Conservation (phyloP, 2,888 invertebrate species). For the Pristionchus mayeri region DNA sequence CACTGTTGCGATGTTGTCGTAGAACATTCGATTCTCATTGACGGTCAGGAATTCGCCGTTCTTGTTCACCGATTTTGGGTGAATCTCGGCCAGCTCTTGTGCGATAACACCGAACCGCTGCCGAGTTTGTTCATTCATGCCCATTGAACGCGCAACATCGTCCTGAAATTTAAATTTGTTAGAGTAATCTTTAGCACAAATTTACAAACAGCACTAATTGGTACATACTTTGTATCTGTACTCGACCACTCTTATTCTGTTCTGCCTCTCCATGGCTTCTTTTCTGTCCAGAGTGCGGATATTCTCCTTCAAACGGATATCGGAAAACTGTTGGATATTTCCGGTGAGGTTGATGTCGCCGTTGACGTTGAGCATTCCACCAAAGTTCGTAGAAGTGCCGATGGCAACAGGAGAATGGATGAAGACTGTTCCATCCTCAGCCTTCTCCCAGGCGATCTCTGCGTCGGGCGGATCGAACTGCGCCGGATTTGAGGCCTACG, state of each 20-base stretch:
- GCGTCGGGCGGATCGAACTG: slow-evolving; percentile 95
- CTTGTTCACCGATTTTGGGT: slow-evolving; percentile 92
- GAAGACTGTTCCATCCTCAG: slow-evolving; percentile 89
- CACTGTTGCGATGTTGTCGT: slow-evolving; percentile 98
- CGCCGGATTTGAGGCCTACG: slow-evolving; percentile 96
- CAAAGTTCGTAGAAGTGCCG: slow-evolving; percentile 84
- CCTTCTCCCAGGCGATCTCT: slow-evolving; percentile 92
- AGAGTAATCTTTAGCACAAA: not conserved
- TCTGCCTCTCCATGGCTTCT: slow-evolving; percentile 91
- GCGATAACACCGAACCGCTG: slow-evolving; percentile 84
- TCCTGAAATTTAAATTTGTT: slow-evolving; percentile 73
- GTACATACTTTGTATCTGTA: slow-evolving; percentile 80
- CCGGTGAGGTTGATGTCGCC: slow-evolving; percentile 90
- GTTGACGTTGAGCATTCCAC: slow-evolving; percentile 88
- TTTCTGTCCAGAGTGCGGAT: slow-evolving; percentile 89
- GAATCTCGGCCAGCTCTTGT: slow-evolving; percentile 84
- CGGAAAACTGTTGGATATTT: slow-evolving; percentile 83
- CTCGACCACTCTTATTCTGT: slow-evolving; percentile 90
- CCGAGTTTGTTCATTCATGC: slow-evolving; percentile 83
- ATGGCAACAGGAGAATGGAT: slow-evolving; percentile 92
- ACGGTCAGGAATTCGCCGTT: slow-evolving; percentile 96
- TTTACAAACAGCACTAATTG: no score
- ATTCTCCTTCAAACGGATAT: slow-evolving; percentile 91
- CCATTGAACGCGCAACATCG: slow-evolving; percentile 89
- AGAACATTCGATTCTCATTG: slow-evolving; percentile 97